Evolutionary conservation across 1,140 invertebrate species (phyloP).

Genomic region (Drosophila insularis): DNA sequence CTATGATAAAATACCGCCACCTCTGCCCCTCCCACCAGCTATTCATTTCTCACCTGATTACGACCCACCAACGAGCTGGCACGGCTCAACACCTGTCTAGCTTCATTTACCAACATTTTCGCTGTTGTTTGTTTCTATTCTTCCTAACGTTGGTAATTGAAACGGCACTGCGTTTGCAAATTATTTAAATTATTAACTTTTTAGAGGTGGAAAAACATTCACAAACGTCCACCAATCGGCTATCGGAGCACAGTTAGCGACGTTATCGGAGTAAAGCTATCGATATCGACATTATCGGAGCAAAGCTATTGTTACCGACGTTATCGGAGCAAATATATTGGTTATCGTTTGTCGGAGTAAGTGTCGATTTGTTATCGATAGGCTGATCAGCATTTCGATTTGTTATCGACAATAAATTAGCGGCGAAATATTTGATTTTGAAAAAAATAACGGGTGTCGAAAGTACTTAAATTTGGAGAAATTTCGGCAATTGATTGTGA

Average conservation of each 20-base stretch:
- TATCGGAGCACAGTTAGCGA: no score
- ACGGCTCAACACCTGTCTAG: slow-evolving; percentile 67
- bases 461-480: no score
- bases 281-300: neutral
- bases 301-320: no score
- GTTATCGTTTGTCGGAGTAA: no score
- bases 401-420: neutral
- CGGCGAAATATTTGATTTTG: no score
- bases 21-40: neutral
- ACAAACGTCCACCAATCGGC: no score
- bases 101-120: slow-evolving; percentile 76
- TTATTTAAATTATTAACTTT: slow-evolving; percentile 40
- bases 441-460: no score
- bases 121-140: neutral
- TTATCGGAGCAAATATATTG: no score
- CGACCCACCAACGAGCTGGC: slow-evolving; percentile 66
- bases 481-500: no score
- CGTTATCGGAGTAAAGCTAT: neutral
- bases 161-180: slow-evolving; percentile 80
- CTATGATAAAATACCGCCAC: neutral
- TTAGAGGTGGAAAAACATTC: slow-evolving; percentile 1
- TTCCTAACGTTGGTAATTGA: slow-evolving; percentile 52
- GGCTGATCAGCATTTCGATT: no score
- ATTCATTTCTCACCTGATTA: slow-evolving; percentile 64
- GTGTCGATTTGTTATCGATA: no score